These are phyloP conservation scores for Diadema setosum DNA, from an alignment of 35 echinoderm and acorn worm genomes.

Conservation along the genomic window DNA sequence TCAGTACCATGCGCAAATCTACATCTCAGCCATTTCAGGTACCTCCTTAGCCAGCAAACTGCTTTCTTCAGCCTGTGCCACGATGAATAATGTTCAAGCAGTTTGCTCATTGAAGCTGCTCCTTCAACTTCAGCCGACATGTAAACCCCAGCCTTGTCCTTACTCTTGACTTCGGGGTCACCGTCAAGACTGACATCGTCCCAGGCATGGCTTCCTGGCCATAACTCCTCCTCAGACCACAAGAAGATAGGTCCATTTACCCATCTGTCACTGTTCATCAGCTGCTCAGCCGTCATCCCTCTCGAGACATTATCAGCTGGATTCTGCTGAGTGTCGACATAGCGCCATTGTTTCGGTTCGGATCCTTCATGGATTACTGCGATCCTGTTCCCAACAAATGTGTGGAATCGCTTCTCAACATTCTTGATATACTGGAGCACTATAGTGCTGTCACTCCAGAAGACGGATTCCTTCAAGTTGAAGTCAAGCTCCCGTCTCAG, in stretches of 20 bases:
- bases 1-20: no score
- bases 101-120: background rate
- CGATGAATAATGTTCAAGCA: slow-evolving; percentile 20
- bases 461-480: background rate
- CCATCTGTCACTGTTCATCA: slow-evolving; percentile 2
- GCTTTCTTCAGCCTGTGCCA: slow-evolving; percentile 18
- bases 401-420: slow-evolving; percentile 48
- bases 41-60: no score
- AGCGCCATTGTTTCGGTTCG: slow-evolving; percentile 14
- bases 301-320: slow-evolving; percentile 55
- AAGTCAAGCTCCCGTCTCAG: slow-evolving; percentile 25
- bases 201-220: background rate
- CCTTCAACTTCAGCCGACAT: background rate
- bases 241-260: slow-evolving; percentile 44
- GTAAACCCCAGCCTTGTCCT: background rate
- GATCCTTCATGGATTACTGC: slow-evolving; percentile 37
- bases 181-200: background rate
- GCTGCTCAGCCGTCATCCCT: background rate
- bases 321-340: slow-evolving; percentile 20
- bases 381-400: slow-evolving; percentile 65
- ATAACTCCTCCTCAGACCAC: background rate
- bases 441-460: slow-evolving; percentile 49
- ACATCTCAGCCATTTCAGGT: no score
- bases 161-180: background rate
- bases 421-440: slow-evolving; percentile 66